These are phyloP conservation scores for Druon quercuslanigerum DNA, from an alignment of 1,140 invertebrate genomes.

Conservation along the genomic window DNA sequence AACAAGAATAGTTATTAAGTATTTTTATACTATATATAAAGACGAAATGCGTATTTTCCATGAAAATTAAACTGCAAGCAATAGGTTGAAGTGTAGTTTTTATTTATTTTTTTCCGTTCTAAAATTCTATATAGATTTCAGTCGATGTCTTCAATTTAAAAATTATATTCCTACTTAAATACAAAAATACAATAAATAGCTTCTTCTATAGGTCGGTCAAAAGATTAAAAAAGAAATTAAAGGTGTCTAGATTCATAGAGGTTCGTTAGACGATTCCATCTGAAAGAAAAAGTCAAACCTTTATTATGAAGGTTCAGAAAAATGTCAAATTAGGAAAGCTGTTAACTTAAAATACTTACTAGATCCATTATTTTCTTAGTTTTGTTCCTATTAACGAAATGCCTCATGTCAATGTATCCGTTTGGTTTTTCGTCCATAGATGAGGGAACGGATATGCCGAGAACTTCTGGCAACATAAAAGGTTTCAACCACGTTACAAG, in stretches of 20 bases:
- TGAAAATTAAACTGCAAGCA: too few species aligned
- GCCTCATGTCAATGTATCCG: constrained; percentile 65
- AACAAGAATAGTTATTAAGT: too few species aligned
- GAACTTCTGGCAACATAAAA: constrained; percentile 89
- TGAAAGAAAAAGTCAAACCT: background rate
- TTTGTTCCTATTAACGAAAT: constrained; percentile 53
- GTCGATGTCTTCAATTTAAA: too few species aligned
- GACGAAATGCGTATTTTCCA: too few species aligned
- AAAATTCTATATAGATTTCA: too few species aligned
- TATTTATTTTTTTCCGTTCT: too few species aligned
- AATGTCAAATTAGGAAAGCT: background rate
- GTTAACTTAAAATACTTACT: background rate
- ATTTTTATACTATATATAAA: too few species aligned
- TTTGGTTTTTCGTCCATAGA: constrained; percentile 66
- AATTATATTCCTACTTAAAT: background rate
- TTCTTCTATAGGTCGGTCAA: background rate
- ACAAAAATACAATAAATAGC: background rate
- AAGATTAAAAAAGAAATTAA: background rate
- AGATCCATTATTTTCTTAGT: constrained; percentile 26
- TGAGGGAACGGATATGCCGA: constrained; percentile 77
- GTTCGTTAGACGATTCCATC: background rate
- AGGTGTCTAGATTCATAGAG: background rate
- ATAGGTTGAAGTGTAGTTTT: too few species aligned
- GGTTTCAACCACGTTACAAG: constrained; percentile 92
- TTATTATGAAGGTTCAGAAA: background rate